Percentiles rank a stretch among this genome's conserved stretches.
phyloP scores from a whole-genome alignment of 2,797 vertebrate genomes.

The Gambelia wislizenii region DNA sequence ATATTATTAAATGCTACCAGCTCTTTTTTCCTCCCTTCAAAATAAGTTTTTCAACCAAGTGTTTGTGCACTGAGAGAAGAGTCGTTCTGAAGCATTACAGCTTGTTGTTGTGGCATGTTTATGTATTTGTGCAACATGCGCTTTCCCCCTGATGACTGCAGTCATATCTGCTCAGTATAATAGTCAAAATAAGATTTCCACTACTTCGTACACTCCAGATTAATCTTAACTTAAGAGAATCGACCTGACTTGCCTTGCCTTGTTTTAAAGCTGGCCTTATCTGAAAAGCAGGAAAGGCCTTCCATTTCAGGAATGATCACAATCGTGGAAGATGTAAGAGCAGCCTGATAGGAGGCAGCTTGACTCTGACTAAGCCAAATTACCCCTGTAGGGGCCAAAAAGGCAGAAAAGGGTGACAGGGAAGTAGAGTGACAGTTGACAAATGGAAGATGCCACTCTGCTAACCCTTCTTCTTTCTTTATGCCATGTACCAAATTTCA shows the following conservation, averaged over 20 bases:
- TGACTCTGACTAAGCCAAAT: slow-evolving; percentile 63
- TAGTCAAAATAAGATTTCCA: slow-evolving; percentile 73
- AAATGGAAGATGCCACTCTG: slow-evolving; percentile 31
- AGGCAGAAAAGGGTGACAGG: slow-evolving; percentile 24
- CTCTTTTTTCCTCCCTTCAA: neutral
- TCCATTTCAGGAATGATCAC: slow-evolving; percentile 56
- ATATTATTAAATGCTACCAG: slow-evolving; percentile 4
- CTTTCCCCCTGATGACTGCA: slow-evolving; percentile 53
- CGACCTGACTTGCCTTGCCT: slow-evolving; percentile 65
- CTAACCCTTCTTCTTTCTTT: slow-evolving; percentile 34
- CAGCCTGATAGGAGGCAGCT: slow-evolving; percentile 53
- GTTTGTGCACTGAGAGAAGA: slow-evolving; percentile 10
- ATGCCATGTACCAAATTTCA: slow-evolving; percentile 41
- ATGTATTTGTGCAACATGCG: slow-evolving; percentile 27
- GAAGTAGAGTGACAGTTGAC: slow-evolving; percentile 23
- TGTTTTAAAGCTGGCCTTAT: slow-evolving; percentile 45
- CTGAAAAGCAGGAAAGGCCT: slow-evolving; percentile 48
- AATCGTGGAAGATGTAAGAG: slow-evolving; percentile 45
- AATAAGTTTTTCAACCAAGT: slow-evolving; percentile 42
- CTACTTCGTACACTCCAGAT: slow-evolving; percentile 56
- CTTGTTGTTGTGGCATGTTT: slow-evolving; percentile 61
- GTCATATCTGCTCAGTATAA: slow-evolving; percentile 62
- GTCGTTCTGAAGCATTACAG: slow-evolving; percentile 25
- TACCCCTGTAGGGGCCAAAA: slow-evolving; percentile 42
- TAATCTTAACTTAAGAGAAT: slow-evolving; percentile 69